Evolutionary conservation across 2,888 invertebrate genomes (phyloP), one percentile per base, ranked within the genome.

Genomic region (Himalopsyche anomala): DNA sequence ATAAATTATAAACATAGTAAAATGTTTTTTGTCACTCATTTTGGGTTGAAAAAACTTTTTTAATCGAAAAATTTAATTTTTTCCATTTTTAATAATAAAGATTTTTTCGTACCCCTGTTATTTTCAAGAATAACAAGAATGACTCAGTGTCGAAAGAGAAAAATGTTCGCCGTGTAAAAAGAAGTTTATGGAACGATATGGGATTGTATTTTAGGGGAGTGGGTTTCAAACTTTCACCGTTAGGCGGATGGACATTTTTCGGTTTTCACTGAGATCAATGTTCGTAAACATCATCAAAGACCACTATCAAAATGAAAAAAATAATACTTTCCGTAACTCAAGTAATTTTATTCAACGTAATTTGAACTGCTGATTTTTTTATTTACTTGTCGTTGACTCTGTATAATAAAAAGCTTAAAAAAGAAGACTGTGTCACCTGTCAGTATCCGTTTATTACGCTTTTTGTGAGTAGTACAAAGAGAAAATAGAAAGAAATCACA

Each of bases 111-210:
- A 19, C 0, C 62, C 62, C 62, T 62, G 19, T 2, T 8, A 4
- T 62, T 62, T 62, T 6, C 4, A 19, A 62, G 62, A 62, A 62
- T 62, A 62, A 62, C 62, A 62, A 28, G 62, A 62, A 62, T 62
- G 62, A 62, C 5, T 62, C 62, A 62, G 62, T 62, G 19, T 62
- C 62, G 62, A 62, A 62, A 62, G 62, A 62, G 62, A 62, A 62
- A 62, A 62, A 62, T 62, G 62, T 62, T 62, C 62, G 19, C 19
- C 62, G 62, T 62, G 62, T 19, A 62, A 62, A 62, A 62, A 28
- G 62, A 15, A 62, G 62, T 62, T 62, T 62, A 62, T 62, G 62
- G 62, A 62, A 62, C 19, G 62, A 62, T 62, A 62, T 19, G 62
- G 62, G 28, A 62, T 19, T 62, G 62, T 19, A 28, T 62, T 62